phyloP scores from a whole-genome alignment of 2,113 vertebrate species.

The Spea bombifrons region DNA sequence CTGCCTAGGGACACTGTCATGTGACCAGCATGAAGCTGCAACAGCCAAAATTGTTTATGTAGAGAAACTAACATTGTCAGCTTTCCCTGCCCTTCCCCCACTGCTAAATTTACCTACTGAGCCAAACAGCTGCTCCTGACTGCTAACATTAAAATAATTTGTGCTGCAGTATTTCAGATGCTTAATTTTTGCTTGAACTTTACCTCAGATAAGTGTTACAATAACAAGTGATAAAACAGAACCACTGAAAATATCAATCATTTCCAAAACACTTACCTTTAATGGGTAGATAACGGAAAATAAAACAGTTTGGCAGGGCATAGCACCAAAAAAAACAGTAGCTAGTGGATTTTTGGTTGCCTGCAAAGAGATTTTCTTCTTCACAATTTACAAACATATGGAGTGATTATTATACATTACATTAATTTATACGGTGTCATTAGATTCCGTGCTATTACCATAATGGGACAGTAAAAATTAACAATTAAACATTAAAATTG shows the following conservation, averaged over 20 bases:
- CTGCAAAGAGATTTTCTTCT: conserved; percentile 28
- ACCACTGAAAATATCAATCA: conserved; percentile 67
- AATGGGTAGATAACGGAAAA: conserved; percentile 50
- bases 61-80: conserved; percentile 75
- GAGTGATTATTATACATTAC: background rate
- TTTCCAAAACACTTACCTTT: conserved; percentile 61
- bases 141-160: conserved; percentile 84
- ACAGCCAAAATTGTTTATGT: conserved; percentile 84
- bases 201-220: conserved; percentile 78
- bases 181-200: conserved; percentile 80
- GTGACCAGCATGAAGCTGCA: conserved; percentile 80
- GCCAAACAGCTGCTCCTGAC: conserved; percentile 83
- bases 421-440: too few relatives aligned
- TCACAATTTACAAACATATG: conserved; percentile 31
- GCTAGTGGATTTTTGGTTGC: conserved; percentile 33
- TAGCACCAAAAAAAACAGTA: background rate
- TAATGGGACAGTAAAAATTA: too few relatives aligned
- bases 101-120: conserved; percentile 65
- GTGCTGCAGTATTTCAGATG: conserved; percentile 81
- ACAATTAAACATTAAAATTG: too few relatives aligned
- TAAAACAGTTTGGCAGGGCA: conserved; percentile 39
- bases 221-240: conserved; percentile 71
- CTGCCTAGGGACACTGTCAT: conserved; percentile 81
- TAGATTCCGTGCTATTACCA: too few relatives aligned
- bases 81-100: conserved; percentile 71